These are phyloP conservation scores for Phoxinus phoxinus DNA, from an alignment of 2,113 vertebrate species.

Conservation along the genomic window DNA sequence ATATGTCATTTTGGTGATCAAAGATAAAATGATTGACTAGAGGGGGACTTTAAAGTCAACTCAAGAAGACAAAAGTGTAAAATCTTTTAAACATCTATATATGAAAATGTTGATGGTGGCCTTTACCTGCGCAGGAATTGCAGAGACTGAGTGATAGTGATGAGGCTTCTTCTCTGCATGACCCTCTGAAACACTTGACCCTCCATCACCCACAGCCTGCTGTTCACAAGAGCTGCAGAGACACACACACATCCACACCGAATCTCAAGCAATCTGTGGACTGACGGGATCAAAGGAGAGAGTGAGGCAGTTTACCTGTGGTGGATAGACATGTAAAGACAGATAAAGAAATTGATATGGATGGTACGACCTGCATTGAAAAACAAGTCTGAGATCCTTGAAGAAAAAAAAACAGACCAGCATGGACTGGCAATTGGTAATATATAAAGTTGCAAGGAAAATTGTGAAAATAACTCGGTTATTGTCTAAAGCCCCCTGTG, in stretches of 20 bases:
- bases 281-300: slow-evolving; percentile 16
- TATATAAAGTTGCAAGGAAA: no score
- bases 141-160: slow-evolving; percentile 64
- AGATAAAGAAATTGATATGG: background rate
- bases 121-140: slow-evolving; percentile 75
- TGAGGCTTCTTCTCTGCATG: slow-evolving; percentile 70
- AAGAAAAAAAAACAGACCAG: slow-evolving; percentile 29
- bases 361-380: background rate
- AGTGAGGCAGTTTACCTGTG: background rate
- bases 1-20: no score
- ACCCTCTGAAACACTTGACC: slow-evolving; percentile 71
- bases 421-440: no score
- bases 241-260: slow-evolving; percentile 17
- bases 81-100: background rate
- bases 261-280: background rate
- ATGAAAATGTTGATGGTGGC: background rate
- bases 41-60: background rate
- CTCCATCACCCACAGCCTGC: slow-evolving; percentile 78
- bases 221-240: slow-evolving; percentile 69
- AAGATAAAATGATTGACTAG: no score
- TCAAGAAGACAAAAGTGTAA: background rate
- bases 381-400: background rate
- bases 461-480: no score
- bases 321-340: slow-evolving; percentile 10
- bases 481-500: no score